Percentiles rank a stretch among this genome's conserved stretches.
These are phyloP conservation scores for Oryzias dopingdopingensis DNA, from an alignment of 2,797 vertebrate genomes.

Conservation along the genomic window DNA sequence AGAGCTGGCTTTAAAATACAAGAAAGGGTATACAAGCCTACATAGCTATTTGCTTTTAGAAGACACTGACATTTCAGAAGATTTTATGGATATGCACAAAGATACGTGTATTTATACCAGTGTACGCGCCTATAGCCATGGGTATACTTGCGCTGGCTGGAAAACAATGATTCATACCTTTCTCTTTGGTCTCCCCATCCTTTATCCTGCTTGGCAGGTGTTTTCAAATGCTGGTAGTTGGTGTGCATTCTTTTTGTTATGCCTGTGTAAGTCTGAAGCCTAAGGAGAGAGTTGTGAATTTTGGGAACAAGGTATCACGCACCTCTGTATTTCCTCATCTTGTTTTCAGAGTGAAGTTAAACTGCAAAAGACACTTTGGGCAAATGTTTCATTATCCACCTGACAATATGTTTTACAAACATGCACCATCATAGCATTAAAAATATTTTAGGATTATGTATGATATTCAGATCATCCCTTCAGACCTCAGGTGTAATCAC, in stretches of 20 bases:
- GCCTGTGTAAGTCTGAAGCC: constrained; percentile 30
- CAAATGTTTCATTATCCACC: constrained; percentile 49
- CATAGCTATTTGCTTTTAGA: too few species aligned
- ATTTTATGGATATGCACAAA: neutral
- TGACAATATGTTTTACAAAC: constrained; percentile 28
- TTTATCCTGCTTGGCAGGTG: constrained; percentile 77
- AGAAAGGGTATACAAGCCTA: too few species aligned
- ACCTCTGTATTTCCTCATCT: constrained; percentile 17
- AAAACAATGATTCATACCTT: constrained; percentile 72
- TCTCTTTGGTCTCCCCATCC: constrained; percentile 61
- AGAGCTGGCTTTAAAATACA: too few species aligned
- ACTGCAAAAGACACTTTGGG: constrained; percentile 35
- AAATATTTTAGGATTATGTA: constrained; percentile 1
- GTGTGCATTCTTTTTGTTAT: constrained; percentile 34
- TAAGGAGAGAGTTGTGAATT: constrained; percentile 40
- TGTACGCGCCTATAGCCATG: constrained; percentile 56
- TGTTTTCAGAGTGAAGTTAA: constrained; percentile 26
- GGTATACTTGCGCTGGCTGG: constrained; percentile 62
- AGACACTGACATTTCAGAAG: neutral
- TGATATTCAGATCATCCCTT: constrained; percentile 62
- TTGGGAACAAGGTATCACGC: constrained; percentile 48
- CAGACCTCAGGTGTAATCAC: constrained; percentile 66
- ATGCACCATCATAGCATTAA: neutral
- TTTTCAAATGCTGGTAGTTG: constrained; percentile 24
- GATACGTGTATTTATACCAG: constrained; percentile 28